Evolutionary conservation across 2,113 vertebrate genomes (phyloP).

Genomic region (Lycocorax pyrrhopterus): DNA sequence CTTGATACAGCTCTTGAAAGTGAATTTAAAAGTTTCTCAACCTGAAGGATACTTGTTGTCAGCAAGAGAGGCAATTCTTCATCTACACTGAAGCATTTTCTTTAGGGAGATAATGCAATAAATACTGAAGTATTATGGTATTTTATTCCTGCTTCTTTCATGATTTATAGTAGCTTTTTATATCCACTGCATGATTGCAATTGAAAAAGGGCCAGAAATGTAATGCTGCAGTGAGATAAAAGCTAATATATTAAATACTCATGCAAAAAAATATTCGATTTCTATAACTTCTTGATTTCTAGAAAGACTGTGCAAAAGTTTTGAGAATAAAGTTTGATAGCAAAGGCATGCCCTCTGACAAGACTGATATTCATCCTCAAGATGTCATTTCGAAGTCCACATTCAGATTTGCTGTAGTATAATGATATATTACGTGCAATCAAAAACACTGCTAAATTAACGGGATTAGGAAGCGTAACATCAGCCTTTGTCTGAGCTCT

Average conservation of each 20-base stretch:
- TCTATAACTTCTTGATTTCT: not conserved
- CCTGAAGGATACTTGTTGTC: not conserved
- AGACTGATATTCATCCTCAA: not conserved
- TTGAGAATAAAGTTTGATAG: slow-evolving; percentile 2
- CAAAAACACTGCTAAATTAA: not conserved
- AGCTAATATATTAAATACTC: not conserved
- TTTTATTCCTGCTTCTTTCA: not conserved
- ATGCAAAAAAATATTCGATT: not conserved
- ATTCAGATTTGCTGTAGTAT: not conserved
- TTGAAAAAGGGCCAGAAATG: slow-evolving; percentile 1
- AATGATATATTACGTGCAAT: not conserved
- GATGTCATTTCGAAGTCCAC: not conserved
- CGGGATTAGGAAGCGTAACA: not conserved
- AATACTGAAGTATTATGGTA: slow-evolving; percentile 29
- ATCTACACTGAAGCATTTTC: not conserved
- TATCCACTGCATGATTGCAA: not conserved
- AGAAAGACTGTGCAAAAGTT: not conserved
- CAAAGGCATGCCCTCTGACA: not conserved
- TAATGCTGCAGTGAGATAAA: not conserved
- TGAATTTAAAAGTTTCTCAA: not conserved
- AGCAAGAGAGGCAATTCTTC: slow-evolving; percentile 17
- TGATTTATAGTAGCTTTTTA: not conserved
- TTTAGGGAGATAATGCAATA: not conserved
- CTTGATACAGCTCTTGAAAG: not conserved
- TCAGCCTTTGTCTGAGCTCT: not conserved